These are phyloP conservation scores for Nycticorax nycticorax DNA, from an alignment of 2,113 vertebrate species.

Conservation along the genomic window DNA sequence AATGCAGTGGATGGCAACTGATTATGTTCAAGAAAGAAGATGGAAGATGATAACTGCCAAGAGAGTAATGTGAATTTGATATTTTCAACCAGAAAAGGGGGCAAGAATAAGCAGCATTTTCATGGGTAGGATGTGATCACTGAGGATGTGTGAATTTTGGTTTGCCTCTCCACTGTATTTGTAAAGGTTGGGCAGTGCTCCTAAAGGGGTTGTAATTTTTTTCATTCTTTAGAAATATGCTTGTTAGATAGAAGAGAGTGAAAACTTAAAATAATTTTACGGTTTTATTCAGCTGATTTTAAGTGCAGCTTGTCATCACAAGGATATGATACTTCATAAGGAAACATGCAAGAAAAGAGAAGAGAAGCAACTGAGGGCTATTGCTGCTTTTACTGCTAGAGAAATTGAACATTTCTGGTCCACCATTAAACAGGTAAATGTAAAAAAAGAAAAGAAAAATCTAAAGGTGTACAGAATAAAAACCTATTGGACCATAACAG, in stretches of 20 bases:
- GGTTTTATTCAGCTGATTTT: constrained; percentile 79
- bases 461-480: not conserved
- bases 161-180: not conserved
- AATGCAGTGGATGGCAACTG: constrained; percentile 92
- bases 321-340: constrained; percentile 77
- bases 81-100: not conserved
- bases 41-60: constrained; percentile 88
- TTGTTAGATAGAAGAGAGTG: not conserved
- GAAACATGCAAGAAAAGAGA: constrained; percentile 78
- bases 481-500: not conserved
- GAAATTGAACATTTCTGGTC: constrained; percentile 90
- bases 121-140: not conserved
- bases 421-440: constrained; percentile 84
- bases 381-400: constrained; percentile 83
- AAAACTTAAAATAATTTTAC: not conserved
- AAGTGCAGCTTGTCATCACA: constrained; percentile 79
- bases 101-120: constrained; percentile 53
- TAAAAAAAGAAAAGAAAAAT: not conserved
- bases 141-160: not conserved
- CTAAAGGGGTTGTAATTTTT: not conserved
- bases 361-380: constrained; percentile 81
- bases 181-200: not conserved
- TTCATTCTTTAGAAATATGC: not conserved
- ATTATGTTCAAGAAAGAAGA: constrained; percentile 88
- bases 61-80: constrained; percentile 71